These are phyloP conservation scores for Actinia tenebrosa DNA, from an alignment of 64 coral and sea anemone species.

Conservation along the genomic window DNA sequence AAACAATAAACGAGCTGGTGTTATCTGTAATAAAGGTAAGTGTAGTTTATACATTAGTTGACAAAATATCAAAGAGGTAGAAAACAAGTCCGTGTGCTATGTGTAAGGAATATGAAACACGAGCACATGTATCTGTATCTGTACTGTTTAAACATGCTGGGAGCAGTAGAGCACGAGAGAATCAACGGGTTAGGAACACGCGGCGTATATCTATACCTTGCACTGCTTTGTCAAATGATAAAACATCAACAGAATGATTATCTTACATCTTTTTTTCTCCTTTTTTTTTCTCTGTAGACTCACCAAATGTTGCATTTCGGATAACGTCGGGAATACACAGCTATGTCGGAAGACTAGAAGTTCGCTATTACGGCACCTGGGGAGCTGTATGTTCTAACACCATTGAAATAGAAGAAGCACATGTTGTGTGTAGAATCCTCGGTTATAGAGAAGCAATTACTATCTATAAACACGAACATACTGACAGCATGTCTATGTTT, in stretches of 20 bases:
- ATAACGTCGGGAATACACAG: neutral
- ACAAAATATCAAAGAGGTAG: too few relatives aligned
- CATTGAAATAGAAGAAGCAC: neutral
- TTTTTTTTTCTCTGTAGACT: neutral
- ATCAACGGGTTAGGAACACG: too few relatives aligned
- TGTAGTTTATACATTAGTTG: too few relatives aligned
- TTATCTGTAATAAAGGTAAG: neutral
- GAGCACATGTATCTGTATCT: too few relatives aligned
- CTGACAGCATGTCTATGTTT: neutral
- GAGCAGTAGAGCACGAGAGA: too few relatives aligned
- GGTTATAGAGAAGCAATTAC: neutral
- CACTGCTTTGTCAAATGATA: too few relatives aligned
- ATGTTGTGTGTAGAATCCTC: neutral
- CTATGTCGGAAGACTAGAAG: neutral
- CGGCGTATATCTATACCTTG: too few relatives aligned
- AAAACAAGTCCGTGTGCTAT: too few relatives aligned
- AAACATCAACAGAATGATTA: too few relatives aligned
- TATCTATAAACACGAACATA: neutral
- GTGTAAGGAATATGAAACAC: too few relatives aligned
- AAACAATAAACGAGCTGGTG: neutral
- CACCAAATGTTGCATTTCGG: neutral
- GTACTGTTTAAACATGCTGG: too few relatives aligned
- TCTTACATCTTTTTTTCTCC: too few relatives aligned
- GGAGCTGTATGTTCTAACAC: neutral
- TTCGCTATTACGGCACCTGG: conserved; percentile 3